Percentiles rank a stretch among this genome's conserved stretches.
These are phyloP conservation scores for Drosophila leonis DNA, from an alignment of 2,888 invertebrate genomes.

Conservation along the genomic window DNA sequence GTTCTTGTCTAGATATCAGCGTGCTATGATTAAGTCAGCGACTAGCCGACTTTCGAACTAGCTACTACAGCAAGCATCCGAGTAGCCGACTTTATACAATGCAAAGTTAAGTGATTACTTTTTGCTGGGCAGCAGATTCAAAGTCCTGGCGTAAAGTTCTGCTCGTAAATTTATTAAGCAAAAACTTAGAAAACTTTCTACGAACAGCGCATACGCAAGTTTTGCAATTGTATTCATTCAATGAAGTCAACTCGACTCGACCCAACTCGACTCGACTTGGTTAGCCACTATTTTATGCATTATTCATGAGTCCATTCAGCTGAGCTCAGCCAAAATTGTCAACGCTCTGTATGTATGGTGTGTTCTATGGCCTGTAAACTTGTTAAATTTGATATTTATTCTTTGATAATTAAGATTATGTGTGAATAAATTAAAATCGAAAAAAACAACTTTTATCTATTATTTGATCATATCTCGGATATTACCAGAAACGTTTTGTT, in stretches of 20 bases:
- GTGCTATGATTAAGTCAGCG: slow-evolving; percentile 70
- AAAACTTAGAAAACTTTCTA: slow-evolving; percentile 73
- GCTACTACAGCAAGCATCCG: slow-evolving; percentile 1
- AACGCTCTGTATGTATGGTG: slow-evolving; percentile 29
- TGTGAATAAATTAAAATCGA: slow-evolving; percentile 16
- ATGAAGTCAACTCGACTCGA: slow-evolving; percentile 60
- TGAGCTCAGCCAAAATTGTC: slow-evolving; percentile 37
- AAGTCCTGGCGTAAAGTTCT: slow-evolving; percentile 64
- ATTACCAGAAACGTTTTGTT: not conserved
- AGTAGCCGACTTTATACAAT: slow-evolving; percentile 35
- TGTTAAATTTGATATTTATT: slow-evolving; percentile 24
- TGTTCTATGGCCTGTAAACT: slow-evolving; percentile 34
- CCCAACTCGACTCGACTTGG: slow-evolving; percentile 35
- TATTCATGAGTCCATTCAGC: slow-evolving; percentile 61
- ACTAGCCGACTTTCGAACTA: slow-evolving; percentile 27
- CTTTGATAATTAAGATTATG: slow-evolving; percentile 23
- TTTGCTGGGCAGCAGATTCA: slow-evolving; percentile 51
- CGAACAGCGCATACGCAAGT: slow-evolving; percentile 70
- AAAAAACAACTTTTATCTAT: slow-evolving; percentile 5
- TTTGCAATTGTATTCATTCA: slow-evolving; percentile 78
- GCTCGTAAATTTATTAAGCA: slow-evolving; percentile 78
- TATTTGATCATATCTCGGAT: not conserved
- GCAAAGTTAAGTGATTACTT: slow-evolving; percentile 80
- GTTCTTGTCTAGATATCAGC: slow-evolving; percentile 53
- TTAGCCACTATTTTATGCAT: slow-evolving; percentile 58